Percentiles rank a stretch among this genome's conserved stretches.
These are phyloP conservation scores for Parochlus steinenii DNA, from an alignment of 2,888 invertebrate species.

Conservation along the genomic window DNA sequence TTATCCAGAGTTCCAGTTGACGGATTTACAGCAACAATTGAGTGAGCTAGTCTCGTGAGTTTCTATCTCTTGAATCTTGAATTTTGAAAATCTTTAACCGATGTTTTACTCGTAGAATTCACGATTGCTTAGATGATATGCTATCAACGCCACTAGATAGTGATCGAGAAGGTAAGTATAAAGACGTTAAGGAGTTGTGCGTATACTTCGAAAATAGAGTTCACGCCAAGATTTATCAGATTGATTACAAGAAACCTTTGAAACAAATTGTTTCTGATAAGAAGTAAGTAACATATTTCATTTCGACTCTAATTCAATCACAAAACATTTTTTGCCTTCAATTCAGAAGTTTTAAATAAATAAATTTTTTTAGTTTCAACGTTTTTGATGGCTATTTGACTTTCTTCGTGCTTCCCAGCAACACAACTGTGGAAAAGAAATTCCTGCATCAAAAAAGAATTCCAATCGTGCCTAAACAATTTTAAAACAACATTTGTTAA, in stretches of 20 bases:
- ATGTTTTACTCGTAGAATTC: conserved; percentile 30
- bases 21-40: conserved; percentile 74
- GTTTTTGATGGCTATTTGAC: conserved; percentile 25
- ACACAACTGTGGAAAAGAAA: conserved; percentile 22
- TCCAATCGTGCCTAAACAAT: conserved; percentile 16
- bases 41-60: conserved; percentile 51
- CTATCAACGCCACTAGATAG: conserved; percentile 54
- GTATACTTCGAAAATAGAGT: conserved; percentile 59
- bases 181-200: conserved; percentile 35
- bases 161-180: conserved; percentile 51
- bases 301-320: not conserved
- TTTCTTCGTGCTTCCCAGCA: conserved; percentile 26
- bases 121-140: conserved; percentile 43
- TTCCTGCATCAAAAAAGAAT: conserved; percentile 22
- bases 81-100: conserved; percentile 13
- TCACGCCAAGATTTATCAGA: conserved; percentile 38
- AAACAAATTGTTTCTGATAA: conserved; percentile 40
- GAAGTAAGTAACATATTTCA: conserved; percentile 16
- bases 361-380: conserved; percentile 20
- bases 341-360: not conserved
- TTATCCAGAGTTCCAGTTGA: conserved; percentile 75
- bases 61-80: conserved; percentile 21
- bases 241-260: conserved; percentile 39
- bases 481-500: not conserved
- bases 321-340: not conserved